Conservation (phyloP, 1,140 invertebrate species). For the Harpegnathos saltator region DNA sequence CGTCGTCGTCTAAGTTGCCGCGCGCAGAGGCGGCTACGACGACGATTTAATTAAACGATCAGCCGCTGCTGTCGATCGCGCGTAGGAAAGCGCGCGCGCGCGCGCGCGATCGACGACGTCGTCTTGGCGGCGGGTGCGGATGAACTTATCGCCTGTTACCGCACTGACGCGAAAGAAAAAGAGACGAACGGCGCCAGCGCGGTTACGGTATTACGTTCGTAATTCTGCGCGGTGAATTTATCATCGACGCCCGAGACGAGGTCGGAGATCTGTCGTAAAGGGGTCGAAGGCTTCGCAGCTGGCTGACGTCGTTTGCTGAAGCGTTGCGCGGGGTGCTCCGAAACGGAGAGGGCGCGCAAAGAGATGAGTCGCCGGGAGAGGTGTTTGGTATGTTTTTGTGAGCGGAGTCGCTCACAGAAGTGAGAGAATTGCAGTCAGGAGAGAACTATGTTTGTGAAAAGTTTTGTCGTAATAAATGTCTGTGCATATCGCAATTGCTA, state of each 20-base stretch:
- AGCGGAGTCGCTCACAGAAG: too few relatives aligned
- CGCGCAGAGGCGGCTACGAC: neutral
- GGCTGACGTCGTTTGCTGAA: neutral
- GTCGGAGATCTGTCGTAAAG: neutral
- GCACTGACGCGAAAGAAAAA: neutral
- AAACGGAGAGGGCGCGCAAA: too few relatives aligned
- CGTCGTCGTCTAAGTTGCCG: constrained; percentile 21
- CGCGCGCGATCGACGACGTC: constrained; percentile 23
- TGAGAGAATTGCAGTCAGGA: too few relatives aligned
- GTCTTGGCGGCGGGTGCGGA: neutral
- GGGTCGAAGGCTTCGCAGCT: neutral
- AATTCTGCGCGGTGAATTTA: constrained; percentile 25
- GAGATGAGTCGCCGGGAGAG: too few relatives aligned
- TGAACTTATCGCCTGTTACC: constrained; percentile 12
- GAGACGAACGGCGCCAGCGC: neutral
- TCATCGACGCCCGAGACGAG: neutral
- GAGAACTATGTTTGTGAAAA: too few relatives aligned
- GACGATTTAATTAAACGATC: constrained; percentile 68
- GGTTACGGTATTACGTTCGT: neutral
- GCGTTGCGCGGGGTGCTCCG: too few relatives aligned
- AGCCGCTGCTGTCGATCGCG: constrained; percentile 32
- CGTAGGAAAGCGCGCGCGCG: constrained; percentile 30
- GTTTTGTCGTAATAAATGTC: too few relatives aligned
- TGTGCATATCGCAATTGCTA: too few relatives aligned
- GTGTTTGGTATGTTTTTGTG: too few relatives aligned